These are phyloP conservation scores for Lingula anatina DNA, from an alignment of 2,888 invertebrate species.

Conservation along the genomic window DNA sequence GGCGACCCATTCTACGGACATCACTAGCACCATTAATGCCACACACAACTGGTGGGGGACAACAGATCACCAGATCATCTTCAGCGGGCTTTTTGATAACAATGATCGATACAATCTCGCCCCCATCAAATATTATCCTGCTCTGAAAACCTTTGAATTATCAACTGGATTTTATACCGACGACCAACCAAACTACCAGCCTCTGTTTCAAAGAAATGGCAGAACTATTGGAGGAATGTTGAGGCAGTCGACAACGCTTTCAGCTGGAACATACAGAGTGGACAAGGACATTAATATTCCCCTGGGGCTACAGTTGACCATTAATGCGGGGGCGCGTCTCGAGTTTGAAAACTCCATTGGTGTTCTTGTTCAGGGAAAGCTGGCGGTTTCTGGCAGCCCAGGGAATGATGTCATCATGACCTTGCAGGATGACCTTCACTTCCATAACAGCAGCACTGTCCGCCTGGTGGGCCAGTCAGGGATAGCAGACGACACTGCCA, in stretches of 20 bases:
- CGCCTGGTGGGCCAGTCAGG: constrained; percentile 76
- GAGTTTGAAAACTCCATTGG: constrained; percentile 78
- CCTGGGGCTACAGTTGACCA: constrained; percentile 83
- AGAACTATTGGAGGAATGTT: constrained; percentile 39
- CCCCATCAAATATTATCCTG: constrained; percentile 85
- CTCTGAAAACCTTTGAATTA: constrained; percentile 81
- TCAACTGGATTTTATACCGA: constrained; percentile 76
- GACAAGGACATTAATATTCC: constrained; percentile 89
- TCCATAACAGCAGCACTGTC: constrained; percentile 57
- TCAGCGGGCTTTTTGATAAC: constrained; percentile 41
- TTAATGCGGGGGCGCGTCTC: constrained; percentile 83
- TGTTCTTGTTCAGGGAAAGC: constrained; percentile 90
- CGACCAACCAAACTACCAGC: constrained; percentile 73
- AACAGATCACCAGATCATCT: constrained; percentile 23
- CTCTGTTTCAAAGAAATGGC: constrained; percentile 53
- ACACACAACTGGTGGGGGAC: constrained; percentile 88
- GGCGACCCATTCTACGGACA: constrained; percentile 90
- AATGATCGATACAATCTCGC: constrained; percentile 76
- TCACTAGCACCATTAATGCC: constrained; percentile 88
- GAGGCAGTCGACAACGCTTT: constrained; percentile 13
- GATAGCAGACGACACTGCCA: no score
- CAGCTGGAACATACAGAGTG: constrained; percentile 66
- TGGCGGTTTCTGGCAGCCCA: constrained; percentile 57
- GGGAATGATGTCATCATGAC: neutral
- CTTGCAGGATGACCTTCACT: neutral